Evolutionary conservation across 2,888 invertebrate genomes (phyloP), one percentile per base, ranked within the genome.

Genomic region (Nephrotoma flavescens): DNA sequence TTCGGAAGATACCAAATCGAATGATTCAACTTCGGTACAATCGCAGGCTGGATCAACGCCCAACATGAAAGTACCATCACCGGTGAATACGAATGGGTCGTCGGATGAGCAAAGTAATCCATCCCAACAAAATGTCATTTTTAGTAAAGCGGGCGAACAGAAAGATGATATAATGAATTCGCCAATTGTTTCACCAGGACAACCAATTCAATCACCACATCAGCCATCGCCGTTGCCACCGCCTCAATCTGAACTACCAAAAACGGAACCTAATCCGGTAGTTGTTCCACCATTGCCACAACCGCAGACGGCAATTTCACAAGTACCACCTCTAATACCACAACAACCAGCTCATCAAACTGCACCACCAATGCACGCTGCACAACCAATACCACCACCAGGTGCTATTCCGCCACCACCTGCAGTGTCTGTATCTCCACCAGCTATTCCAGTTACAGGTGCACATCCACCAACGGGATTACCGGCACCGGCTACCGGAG

Each of bases 261-360:
- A 86, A 86, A 52, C 57, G 6, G 86, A 86, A 7, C 6, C 52
- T n/a, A 19, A 6, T 6, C 19, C 86, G 4, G 12, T 9, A 47
- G 31, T 45, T 41, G n/a, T 42, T 42, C 42, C 84, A 3, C 84
- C 84, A 15, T 92, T 0, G 94, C 94, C 0, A 95, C 92, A 84
- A 93, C 92, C 44, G 92, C 90, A 3, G 94, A 94, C 86, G 94
- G 94, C 87, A 94, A 90, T 83, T 95, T 89, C 7, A 9, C 87
- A 87, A 41, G 71, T 0, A 41, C 52, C 31, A 47, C 31, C 9
- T 6, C 7, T 4, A 83, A n/a, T 19, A 41, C 19, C 9, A 15
- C 86, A 86, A 85, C 83, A 41, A 86, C 86, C 86, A 19, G 19
- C 19, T 19, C 86, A 87, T 84, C 87, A 45, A 44, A 88, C n/a